Base-by-base conservation (phyloP, 2,113 vertebrate genomes). In the Trichomycterus rosablanca region DNA sequence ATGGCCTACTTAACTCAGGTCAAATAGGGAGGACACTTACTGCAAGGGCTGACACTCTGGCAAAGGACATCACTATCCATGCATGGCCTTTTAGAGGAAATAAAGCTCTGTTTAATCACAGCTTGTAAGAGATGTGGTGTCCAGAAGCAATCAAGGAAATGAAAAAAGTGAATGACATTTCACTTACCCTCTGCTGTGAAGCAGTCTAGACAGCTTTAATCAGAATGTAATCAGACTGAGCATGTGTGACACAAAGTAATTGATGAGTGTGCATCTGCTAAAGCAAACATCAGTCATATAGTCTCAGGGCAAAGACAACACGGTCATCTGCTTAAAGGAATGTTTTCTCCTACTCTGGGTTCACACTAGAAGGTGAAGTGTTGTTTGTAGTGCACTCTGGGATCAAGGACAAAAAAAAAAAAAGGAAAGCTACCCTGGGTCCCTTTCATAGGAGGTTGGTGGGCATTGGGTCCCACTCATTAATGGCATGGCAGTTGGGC, bases 191-290 rank as follows among this genome's bases (percentile, higher is more conserved):
- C 22, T 39, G 43, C 32, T 2, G 15, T n/a, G n/a, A n/a, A n/a
- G n/a, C 24, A 5, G 68, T 51, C 58, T 66, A 62, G 62, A 61
- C 45, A 10, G 24, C 11, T 24, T 69, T 69, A 52, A 69, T 55
- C 56, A 39, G 44, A 11, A 7, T 53, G 55, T 66, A 42, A 66
- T 66, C 61, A 39, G 23, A 28, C 37, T 22, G 12, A 24, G 22
- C 16, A 20, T 37, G 22, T 14, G 26, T 48, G 43, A 55, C 44
- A 30, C 34, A n/a, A 20, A 51, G 50, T 55, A 60, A 56, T 40
- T 37, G 23, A 56, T 49, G 23, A 23, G 53, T 32, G 4, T 23
- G 28, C 5, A 11, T 52, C 55, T 34, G 7, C 32, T 39, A 15
- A 19, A 64, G n/a, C 11, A 19, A 5, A 8, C 1, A 11, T 62